A percentile compares a stretch with the other conserved stretches of the same genome.
Conservation (phyloP, 2,888 invertebrate species). For the Diloba caeruleocephala region DNA sequence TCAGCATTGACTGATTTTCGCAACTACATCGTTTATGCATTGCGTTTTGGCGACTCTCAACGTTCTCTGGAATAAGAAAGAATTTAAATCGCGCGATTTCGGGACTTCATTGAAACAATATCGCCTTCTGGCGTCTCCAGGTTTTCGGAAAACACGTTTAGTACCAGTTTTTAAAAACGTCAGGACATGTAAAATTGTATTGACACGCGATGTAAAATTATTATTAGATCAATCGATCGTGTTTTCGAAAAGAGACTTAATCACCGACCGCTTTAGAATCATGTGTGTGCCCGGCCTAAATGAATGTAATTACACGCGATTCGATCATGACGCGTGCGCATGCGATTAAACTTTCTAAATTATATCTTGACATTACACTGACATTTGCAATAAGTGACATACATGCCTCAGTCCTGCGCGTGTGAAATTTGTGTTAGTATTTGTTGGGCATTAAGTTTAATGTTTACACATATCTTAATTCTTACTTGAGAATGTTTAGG, state of each 20-base stretch:
- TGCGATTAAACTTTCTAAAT: conserved; percentile 53
- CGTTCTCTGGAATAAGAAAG: too few species aligned
- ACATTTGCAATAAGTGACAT: conserved; percentile 43
- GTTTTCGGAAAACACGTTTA: too few species aligned
- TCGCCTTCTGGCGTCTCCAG: too few species aligned
- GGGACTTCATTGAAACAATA: too few species aligned
- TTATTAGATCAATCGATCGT: too few species aligned
- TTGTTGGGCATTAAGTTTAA: conserved; percentile 6
- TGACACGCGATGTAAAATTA: too few species aligned
- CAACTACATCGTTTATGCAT: too few species aligned
- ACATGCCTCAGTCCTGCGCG: conserved; percentile 25
- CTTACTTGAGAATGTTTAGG: too few species aligned
- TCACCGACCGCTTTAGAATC: neutral
- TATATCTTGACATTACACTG: conserved; percentile 51
- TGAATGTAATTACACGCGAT: conserved; percentile 41
- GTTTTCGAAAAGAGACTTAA: neutral
- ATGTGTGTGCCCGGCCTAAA: conserved; percentile 13
- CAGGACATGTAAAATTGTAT: too few species aligned
- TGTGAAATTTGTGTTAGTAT: conserved; percentile 22
- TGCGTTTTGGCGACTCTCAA: conserved; percentile 2
- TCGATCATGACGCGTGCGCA: conserved; percentile 43
- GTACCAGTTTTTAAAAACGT: too few species aligned
- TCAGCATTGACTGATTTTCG: neutral
- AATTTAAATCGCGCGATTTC: too few species aligned
- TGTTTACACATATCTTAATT: neutral